Evolutionary conservation across 2,113 vertebrate species (phyloP).

Genomic region (Esox niger): DNA sequence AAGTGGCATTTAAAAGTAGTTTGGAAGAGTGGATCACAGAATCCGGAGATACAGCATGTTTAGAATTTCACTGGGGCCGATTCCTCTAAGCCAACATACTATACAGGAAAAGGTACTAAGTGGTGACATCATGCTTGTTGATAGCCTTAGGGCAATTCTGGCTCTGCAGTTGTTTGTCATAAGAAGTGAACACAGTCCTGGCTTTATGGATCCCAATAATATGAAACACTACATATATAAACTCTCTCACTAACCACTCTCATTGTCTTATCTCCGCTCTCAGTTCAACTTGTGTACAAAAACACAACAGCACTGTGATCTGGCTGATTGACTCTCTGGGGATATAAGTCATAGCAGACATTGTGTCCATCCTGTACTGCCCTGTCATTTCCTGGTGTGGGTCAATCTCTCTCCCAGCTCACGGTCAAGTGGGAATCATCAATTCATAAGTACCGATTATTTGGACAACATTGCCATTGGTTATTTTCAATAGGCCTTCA

Average conservation of each 20-base stretch:
- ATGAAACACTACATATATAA: neutral
- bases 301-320: slow-evolving; percentile 19
- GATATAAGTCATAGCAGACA: slow-evolving; percentile 21
- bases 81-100: neutral
- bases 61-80: slow-evolving; percentile 5
- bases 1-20: too few relatives aligned
- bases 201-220: neutral
- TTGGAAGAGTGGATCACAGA: slow-evolving; percentile 17
- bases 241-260: neutral
- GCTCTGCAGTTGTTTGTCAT: neutral
- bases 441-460: neutral
- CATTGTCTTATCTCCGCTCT: neutral
- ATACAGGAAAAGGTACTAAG: slow-evolving; percentile 1
- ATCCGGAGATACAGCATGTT: slow-evolving; percentile 30
- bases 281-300: slow-evolving; percentile 1
- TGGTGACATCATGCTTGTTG: slow-evolving; percentile 25
- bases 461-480: neutral
- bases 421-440: neutral
- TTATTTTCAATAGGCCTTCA: neutral
- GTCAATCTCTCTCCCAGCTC: slow-evolving; percentile 24
- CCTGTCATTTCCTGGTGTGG: slow-evolving; percentile 56
- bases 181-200: neutral
- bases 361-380: neutral
- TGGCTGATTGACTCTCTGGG: slow-evolving; percentile 23
- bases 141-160: neutral